Evolutionary conservation across 2,113 vertebrate genomes (phyloP).

Genomic region (Dasyurus viverrinus): DNA sequence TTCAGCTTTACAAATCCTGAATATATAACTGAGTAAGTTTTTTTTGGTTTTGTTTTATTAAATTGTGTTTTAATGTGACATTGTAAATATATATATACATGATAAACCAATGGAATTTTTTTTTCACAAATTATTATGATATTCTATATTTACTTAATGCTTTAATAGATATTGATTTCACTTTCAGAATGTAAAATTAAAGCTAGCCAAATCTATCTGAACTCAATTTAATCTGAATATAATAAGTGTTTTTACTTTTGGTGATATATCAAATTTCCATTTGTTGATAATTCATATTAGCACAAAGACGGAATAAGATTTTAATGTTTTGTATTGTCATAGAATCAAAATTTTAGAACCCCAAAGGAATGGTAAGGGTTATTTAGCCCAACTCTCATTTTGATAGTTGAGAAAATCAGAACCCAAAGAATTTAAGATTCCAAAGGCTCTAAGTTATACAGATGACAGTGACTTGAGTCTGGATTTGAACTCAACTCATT

Average conservation of each 20-base stretch:
- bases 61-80: neutral
- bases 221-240: neutral
- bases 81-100: neutral
- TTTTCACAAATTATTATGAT: neutral
- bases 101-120: neutral
- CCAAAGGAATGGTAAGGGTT: neutral
- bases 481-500: neutral
- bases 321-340: neutral
- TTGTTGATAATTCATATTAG: neutral
- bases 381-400: neutral
- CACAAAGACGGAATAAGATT: neutral
- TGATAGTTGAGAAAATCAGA: neutral
- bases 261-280: neutral
- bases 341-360: neutral
- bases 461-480: neutral
- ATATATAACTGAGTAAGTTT: constrained; percentile 86
- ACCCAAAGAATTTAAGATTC: neutral
- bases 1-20: constrained; percentile 82
- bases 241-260: neutral
- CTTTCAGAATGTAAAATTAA: neutral
- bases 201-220: neutral
- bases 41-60: constrained; percentile 39
- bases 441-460: neutral
- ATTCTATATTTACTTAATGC: neutral
- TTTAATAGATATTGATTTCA: neutral